Evolutionary conservation across 1,140 invertebrate genomes (phyloP), one percentile per base, ranked within the genome.

Genomic region (Drosophila fuyamai): DNA sequence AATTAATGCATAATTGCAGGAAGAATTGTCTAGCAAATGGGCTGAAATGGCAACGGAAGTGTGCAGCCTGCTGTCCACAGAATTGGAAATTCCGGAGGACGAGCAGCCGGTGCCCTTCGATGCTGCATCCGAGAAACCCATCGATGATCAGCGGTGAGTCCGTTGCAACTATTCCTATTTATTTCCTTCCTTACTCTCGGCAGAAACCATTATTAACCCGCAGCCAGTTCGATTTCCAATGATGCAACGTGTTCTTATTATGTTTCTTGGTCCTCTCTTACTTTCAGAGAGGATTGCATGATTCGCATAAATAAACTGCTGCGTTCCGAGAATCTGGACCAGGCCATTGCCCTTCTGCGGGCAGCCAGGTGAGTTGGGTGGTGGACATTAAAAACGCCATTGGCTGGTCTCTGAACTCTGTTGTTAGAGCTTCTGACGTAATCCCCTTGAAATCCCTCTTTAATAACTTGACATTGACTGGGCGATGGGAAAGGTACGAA

Each of bases 121-220:
- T 94, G 96, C 97, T 2, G 94, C 96, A 6, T 96, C 96, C 10
- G 97, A 98, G 59, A 94, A 94, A 16, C 93, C 95, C 14, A 96
- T 98, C 61, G 97, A 98, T 78, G 95, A 98, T 84, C 98, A 98
- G 93, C 98, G 97, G 97, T 97, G 93, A 93, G 82, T 66, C 29
- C 14, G 29, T 9, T 13, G 43, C 5, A 23, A 40, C 23, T 38
- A 12, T 36, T 29, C n/a, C 36, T 16, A 14, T 14, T 35, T 54
- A 32, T n/a, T 13, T 54, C 7, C 7, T 8, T 8, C 10, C 8
- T 23, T n/a, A 6, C 41, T 43, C 8, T 13, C 38, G 1, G 38
- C 10, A 44, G 7, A 51, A 29, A 6, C 27, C 8, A 40, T 40
- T 67, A 51, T 36, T 61, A 23, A 14, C 18, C 29, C 8, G 23